Conservation (phyloP, 2,113 vertebrate species). For the Shinisaurus crocodilurus region DNA sequence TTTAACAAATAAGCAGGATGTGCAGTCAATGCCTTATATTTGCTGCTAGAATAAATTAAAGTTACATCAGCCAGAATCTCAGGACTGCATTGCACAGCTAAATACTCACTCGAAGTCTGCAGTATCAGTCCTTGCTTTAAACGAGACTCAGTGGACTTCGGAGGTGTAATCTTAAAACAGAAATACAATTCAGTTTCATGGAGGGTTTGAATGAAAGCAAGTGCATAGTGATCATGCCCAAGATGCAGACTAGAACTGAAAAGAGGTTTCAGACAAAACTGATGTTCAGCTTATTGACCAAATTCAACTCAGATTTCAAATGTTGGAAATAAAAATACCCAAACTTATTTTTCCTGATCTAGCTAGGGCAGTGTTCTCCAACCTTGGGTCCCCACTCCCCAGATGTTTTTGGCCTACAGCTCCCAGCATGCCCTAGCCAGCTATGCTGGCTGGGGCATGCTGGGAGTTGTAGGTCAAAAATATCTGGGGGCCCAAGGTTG, state of each 20-base stretch:
- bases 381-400: no score
- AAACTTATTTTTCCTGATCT: not conserved
- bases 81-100: not conserved
- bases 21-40: constrained; percentile 25
- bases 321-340: no score
- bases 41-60: constrained; percentile 39
- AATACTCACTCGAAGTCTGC: not conserved
- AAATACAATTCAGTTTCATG: not conserved
- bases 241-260: not conserved
- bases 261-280: not conserved
- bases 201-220: not conserved
- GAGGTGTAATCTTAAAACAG: not conserved
- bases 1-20: constrained; percentile 48
- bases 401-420: no score
- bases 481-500: no score
- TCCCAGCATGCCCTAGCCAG: no score
- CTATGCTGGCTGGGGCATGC: no score
- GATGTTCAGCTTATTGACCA: not conserved
- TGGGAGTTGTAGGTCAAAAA: no score
- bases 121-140: not conserved
- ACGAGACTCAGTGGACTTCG: not conserved
- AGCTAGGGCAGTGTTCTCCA: no score
- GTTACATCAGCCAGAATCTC: not conserved
- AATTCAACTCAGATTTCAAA: not conserved
- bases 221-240: not conserved